A percentile compares a stretch with the other conserved stretches of the same genome.
Conservation (phyloP, 2,797 vertebrate species). For the Thunnus albacares region DNA sequence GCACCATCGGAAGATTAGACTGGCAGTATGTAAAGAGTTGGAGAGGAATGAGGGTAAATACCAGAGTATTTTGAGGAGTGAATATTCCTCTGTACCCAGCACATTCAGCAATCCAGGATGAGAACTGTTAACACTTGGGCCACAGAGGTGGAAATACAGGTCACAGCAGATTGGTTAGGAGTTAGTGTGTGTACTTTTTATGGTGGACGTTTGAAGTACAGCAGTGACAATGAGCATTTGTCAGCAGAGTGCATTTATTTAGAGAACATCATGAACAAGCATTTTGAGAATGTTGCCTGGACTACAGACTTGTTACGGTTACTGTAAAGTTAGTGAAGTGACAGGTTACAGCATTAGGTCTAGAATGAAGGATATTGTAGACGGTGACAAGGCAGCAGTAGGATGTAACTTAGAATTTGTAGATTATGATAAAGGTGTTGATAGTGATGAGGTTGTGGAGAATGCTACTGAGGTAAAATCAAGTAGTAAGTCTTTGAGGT, state of each 20-base stretch:
- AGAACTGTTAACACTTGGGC: too few species aligned
- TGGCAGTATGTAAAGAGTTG: neutral
- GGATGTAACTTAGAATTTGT: too few species aligned
- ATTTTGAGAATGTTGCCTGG: neutral
- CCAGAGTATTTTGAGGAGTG: neutral
- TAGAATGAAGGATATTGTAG: too few species aligned
- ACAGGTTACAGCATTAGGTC: neutral
- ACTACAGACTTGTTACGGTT: neutral
- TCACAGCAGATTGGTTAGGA: neutral
- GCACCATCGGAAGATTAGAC: neutral
- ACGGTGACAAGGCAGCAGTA: neutral
- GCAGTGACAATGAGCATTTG: neutral
- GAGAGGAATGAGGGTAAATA: neutral
- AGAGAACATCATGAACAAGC: neutral
- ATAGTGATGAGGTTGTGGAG: too few species aligned
- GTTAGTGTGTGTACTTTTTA: neutral
- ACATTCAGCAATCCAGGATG: too few species aligned
- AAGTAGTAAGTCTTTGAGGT: too few species aligned
- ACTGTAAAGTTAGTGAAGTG: neutral
- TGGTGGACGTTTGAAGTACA: neutral
- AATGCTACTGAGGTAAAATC: too few species aligned
- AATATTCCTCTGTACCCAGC: neutral
- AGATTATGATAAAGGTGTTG: too few species aligned
- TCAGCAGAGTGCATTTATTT: neutral
- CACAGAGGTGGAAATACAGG: too few species aligned